A percentile compares a stretch with the other conserved stretches of the same genome.
These are phyloP conservation scores for Taphrorychus bicolor DNA, from an alignment of 2,888 invertebrate genomes.

Conservation along the genomic window DNA sequence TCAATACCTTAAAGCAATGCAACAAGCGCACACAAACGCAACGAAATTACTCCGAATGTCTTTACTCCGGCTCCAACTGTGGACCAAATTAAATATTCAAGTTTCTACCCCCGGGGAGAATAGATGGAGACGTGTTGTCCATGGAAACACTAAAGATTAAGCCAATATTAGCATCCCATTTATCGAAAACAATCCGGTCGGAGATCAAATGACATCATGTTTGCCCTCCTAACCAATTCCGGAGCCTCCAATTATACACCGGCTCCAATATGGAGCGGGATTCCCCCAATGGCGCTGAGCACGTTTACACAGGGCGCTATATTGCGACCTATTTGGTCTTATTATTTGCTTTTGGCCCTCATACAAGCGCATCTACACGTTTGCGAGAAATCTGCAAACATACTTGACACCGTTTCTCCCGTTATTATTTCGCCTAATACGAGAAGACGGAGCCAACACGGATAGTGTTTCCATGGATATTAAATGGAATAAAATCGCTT, in stretches of 20 bases:
- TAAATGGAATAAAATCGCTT: conserved; percentile 30
- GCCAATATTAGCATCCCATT: conserved; percentile 28
- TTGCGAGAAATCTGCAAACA: conserved; percentile 39
- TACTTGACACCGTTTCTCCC: conserved; percentile 42
- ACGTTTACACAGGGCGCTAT: conserved; percentile 37
- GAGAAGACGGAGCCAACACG: conserved; percentile 19
- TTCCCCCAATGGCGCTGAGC: conserved; percentile 37
- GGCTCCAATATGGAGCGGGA: conserved; percentile 33
- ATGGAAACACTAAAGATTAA: conserved; percentile 14
- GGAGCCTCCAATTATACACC: conserved; percentile 37
- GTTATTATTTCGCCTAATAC: conserved; percentile 41
- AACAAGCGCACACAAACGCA: too few relatives aligned
- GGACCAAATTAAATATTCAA: too few relatives aligned
- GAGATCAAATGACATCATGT: conserved; percentile 33
- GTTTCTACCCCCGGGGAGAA: too few relatives aligned
- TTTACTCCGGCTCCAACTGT: too few relatives aligned
- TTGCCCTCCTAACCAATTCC: conserved; percentile 34
- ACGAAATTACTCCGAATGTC: too few relatives aligned
- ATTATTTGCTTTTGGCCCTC: conserved; percentile 40
- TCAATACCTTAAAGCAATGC: too few relatives aligned
- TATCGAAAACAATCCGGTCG: conserved; percentile 31
- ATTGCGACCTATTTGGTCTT: conserved; percentile 42
- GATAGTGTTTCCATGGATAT: conserved; percentile 31
- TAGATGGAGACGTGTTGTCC: not conserved
- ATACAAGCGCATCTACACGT: conserved; percentile 39